Conservation (phyloP, 2,113 vertebrate genomes). For the Osmerus mordax region DNA sequence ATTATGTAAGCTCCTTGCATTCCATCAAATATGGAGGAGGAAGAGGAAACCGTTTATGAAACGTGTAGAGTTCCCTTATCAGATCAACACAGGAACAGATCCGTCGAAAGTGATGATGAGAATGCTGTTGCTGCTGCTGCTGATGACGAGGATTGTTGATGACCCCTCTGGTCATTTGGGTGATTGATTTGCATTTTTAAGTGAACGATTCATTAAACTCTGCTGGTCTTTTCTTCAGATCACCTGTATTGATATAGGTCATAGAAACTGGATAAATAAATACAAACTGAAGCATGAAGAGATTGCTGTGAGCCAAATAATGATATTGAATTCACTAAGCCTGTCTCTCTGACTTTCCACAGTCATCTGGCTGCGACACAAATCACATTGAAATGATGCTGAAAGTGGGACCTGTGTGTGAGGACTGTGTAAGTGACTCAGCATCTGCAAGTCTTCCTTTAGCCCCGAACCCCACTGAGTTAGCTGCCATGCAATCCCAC, state of each 20-base stretch:
- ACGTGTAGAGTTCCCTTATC: neutral
- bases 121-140: too few species aligned
- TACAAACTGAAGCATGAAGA: too few species aligned
- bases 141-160: neutral
- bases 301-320: too few species aligned
- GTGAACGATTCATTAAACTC: too few species aligned
- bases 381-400: slow-evolving; percentile 49
- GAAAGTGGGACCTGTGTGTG: slow-evolving; percentile 45
- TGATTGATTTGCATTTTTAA: too few species aligned
- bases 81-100: neutral
- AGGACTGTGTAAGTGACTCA: slow-evolving; percentile 42
- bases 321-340: slow-evolving; percentile 35
- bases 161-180: neutral
- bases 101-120: neutral
- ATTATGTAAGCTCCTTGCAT: slow-evolving; percentile 13
- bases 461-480: slow-evolving; percentile 37
- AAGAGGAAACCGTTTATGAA: slow-evolving; percentile 1
- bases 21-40: neutral
- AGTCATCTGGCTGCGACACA: slow-evolving; percentile 41
- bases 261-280: too few species aligned
- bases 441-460: slow-evolving; percentile 43
- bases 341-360: slow-evolving; percentile 21
- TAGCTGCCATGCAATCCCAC: slow-evolving; percentile 52
- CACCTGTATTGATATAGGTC: too few species aligned
- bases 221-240: too few species aligned